Evolutionary conservation across 2,113 vertebrate genomes (phyloP).

Genomic region (Lagopus muta): DNA sequence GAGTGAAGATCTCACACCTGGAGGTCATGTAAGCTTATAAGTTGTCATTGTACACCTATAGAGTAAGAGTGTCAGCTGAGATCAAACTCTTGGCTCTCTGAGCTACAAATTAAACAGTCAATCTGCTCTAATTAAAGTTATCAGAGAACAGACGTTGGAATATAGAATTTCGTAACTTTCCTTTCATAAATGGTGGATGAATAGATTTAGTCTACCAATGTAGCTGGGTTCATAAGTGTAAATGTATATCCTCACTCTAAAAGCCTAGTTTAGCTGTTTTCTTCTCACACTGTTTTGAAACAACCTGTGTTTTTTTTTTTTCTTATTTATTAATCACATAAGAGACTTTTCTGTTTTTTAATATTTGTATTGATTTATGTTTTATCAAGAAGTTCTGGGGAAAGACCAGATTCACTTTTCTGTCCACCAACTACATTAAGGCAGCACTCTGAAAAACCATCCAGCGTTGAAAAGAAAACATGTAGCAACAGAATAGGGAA

Average conservation of each 20-base stretch:
- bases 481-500: neutral
- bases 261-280: neutral
- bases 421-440: neutral
- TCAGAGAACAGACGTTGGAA: neutral
- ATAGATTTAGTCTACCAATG: neutral
- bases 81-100: neutral
- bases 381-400: neutral
- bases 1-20: neutral
- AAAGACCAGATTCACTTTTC: neutral
- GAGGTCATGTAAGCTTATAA: neutral
- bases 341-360: neutral
- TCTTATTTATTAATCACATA: no score
- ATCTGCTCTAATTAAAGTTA: neutral
- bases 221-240: neutral
- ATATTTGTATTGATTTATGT: neutral
- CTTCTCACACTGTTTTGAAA: neutral
- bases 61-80: neutral
- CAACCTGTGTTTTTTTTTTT: neutral
- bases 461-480: neutral
- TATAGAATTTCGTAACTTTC: neutral
- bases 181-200: neutral
- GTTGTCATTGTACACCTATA: neutral
- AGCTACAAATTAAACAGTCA: neutral
- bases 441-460: neutral
- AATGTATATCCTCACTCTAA: neutral